phyloP scores from a whole-genome alignment of 2,888 invertebrate species.

The Tenthredo notha region DNA sequence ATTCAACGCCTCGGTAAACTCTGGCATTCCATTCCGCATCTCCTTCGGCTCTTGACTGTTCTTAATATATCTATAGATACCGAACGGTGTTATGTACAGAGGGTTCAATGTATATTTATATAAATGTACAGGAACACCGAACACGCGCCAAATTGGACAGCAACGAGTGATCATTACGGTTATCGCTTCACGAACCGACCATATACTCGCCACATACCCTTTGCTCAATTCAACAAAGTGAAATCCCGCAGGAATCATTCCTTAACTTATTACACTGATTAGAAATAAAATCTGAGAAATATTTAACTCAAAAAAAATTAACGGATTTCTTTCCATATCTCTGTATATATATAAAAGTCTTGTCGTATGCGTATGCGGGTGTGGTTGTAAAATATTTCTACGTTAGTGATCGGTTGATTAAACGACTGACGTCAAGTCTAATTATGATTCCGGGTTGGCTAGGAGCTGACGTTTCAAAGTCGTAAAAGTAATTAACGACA shows the following conservation, averaged over 20 bases:
- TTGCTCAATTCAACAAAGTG: neutral
- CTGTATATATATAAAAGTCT: too few relatives aligned
- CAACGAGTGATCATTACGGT: constrained; percentile 41
- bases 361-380: neutral
- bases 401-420: constrained; percentile 18
- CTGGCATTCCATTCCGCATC: constrained; percentile 38
- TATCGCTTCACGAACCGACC: neutral
- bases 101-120: constrained; percentile 18
- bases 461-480: constrained; percentile 32
- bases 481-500: constrained; percentile 25
- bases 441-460: constrained; percentile 41
- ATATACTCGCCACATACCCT: constrained; percentile 5
- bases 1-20: constrained; percentile 45
- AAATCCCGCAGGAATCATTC: constrained; percentile 1
- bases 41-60: constrained; percentile 18
- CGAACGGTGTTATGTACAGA: constrained; percentile 7
- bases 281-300: too few relatives aligned
- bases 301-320: neutral
- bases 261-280: neutral
- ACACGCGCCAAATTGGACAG: constrained; percentile 48
- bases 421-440: constrained; percentile 31
- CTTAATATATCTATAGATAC: constrained; percentile 26
- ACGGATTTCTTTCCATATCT: neutral
- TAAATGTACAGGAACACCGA: constrained; percentile 19
- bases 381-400: neutral